Base-by-base conservation (phyloP, 23 tunicate genomes). In the Corella eumyota region DNA sequence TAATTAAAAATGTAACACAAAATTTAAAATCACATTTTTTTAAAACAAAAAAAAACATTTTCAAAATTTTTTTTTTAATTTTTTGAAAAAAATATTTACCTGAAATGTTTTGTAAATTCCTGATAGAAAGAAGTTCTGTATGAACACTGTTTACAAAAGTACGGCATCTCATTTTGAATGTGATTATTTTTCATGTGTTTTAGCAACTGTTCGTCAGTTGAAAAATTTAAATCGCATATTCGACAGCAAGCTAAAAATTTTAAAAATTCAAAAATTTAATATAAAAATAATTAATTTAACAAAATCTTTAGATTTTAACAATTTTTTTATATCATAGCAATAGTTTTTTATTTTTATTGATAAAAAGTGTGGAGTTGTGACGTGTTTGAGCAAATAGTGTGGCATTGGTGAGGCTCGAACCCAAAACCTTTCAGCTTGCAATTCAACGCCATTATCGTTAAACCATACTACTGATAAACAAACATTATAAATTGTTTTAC, bases 141-240 rank as follows among this genome's bases (percentile, higher is more conserved):
- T 2, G 68, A 47, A 53, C 94, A 84, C 22, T 69, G 55, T 47
- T 64, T 75, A 36, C 94, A 84, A n/a, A 64, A 30, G 70, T 84
- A 84, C 2, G 94, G 94, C 83, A 63, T 65, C 35, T 84, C 94
- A 45, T 84, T 74, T 51, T 69, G 67, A 0, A 34, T 65, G 63
- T 84, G 94, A 5, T 33, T 36, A 32, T 75, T 73, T 28, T 84
- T 76, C 94, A 84, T 84, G 61, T 84, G 94, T 27, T 25, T 15
- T 32, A 84, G 53, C n/a, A 84, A 69, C 5, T 45, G 30, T 54
- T 69, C 51, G 27, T 84, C 94, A n/a, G 58, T 53, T 55, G 50
- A 44, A 46, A 68, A 84, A 50, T 84, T 73, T 25, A 74, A 45
- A 30, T 84, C 94, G 38, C 94, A 84, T 26, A 84, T 75, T 27